Evolutionary conservation across 2,888 invertebrate species (phyloP).

Genomic region (Xestia xanthographa): DNA sequence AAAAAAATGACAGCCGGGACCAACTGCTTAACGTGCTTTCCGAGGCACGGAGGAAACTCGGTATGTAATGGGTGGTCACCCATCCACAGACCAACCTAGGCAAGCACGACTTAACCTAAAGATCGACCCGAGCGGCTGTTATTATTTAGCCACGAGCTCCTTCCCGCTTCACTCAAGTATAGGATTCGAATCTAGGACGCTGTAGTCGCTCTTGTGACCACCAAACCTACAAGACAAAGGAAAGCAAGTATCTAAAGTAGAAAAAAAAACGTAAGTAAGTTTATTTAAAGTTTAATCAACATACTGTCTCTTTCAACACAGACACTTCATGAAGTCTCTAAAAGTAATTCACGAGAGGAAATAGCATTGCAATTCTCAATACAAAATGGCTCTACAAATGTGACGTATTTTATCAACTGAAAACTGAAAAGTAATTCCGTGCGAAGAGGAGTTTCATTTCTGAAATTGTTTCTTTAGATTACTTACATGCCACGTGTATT

Average conservation of each 20-base stretch:
- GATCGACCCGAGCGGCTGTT: too few species aligned
- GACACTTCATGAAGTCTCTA: conserved; percentile 20
- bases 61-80: too few species aligned
- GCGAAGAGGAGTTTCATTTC: conserved; percentile 25
- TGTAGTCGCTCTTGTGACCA: not conserved
- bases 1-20: too few species aligned
- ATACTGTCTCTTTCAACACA: not conserved
- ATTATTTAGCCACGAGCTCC: too few species aligned
- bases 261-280: not conserved
- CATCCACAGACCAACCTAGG: too few species aligned
- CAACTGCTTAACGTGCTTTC: too few species aligned
- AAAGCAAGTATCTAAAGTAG: not conserved
- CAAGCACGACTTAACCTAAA: too few species aligned
- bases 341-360: conserved; percentile 43
- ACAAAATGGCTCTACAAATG: conserved; percentile 21
- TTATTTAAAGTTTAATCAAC: conserved; percentile 5
- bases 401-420: conserved; percentile 32
- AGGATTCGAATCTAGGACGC: not conserved
- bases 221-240: not conserved
- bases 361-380: conserved; percentile 27
- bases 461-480: conserved; percentile 32
- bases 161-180: not conserved
- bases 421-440: conserved; percentile 41
- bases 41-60: too few species aligned
- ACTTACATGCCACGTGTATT: conserved; percentile 18